phyloP scores from a whole-genome alignment of 2,113 vertebrate species.

The Cinclus mexicanus region DNA sequence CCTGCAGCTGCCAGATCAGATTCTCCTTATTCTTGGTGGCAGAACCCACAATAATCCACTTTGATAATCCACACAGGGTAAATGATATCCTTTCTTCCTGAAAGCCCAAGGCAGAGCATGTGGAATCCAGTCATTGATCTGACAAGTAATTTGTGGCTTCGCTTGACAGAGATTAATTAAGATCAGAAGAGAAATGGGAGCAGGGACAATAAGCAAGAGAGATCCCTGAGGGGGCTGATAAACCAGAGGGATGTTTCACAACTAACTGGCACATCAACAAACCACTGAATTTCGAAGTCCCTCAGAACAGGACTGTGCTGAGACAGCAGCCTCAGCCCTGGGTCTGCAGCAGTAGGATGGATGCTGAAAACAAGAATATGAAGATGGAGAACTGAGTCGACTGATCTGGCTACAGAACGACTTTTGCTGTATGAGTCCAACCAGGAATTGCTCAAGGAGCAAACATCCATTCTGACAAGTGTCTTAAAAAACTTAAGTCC shows the following conservation, averaged over 20 bases:
- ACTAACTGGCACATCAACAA: not conserved
- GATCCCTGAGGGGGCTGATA: not conserved
- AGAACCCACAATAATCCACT: not conserved
- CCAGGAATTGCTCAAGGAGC: not conserved
- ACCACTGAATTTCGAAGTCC: not conserved
- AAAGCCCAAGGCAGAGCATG: not conserved
- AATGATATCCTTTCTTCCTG: not conserved
- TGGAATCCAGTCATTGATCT: conserved; percentile 20
- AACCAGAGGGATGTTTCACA: not conserved
- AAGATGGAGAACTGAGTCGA: not conserved
- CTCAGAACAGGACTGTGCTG: not conserved
- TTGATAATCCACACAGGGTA: not conserved
- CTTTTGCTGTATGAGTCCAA: not conserved
- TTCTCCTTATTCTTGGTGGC: not conserved
- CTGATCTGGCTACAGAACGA: not conserved
- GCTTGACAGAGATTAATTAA: conserved; percentile 30
- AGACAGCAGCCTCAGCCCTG: not conserved
- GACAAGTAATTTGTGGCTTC: conserved; percentile 33
- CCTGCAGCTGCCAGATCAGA: not conserved
- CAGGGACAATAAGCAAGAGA: not conserved
- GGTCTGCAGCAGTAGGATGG: accelerated
- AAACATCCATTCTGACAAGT: not conserved
- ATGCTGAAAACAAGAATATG: accelerated
- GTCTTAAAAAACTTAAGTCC: not conserved
- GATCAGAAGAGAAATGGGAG: conserved; percentile 9